Conservation (phyloP, 2,888 invertebrate species). For the Euclidia mi region DNA sequence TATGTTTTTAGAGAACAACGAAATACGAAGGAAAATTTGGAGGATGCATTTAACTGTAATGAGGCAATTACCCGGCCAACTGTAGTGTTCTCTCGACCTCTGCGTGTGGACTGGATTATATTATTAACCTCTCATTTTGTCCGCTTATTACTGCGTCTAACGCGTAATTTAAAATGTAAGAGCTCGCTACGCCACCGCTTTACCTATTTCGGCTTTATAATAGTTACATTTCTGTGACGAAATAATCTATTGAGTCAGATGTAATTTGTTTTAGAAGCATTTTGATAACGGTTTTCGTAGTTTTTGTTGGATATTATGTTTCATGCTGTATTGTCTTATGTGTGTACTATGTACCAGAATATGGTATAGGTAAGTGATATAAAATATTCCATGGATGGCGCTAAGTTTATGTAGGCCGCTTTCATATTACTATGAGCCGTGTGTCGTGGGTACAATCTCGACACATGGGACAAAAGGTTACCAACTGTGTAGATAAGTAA, state of each 20-base stretch:
- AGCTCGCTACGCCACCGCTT: conserved; percentile 30
- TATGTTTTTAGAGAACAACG: conserved; percentile 4
- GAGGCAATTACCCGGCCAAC: conserved; percentile 57
- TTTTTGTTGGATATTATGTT: too few relatives aligned
- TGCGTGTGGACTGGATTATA: conserved; percentile 50
- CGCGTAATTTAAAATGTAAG: conserved; percentile 57
- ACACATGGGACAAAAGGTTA: too few relatives aligned
- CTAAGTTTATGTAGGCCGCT: too few relatives aligned
- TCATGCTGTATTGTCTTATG: too few relatives aligned
- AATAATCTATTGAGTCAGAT: conserved; percentile 31
- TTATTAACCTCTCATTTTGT: conserved; percentile 58
- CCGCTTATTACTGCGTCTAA: conserved; percentile 54
- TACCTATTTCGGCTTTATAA: conserved; percentile 25
- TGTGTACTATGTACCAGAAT: too few relatives aligned
- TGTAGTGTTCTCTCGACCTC: conserved; percentile 40
- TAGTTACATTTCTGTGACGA: conserved; percentile 25
- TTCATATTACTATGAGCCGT: too few relatives aligned
- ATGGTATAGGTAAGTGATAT: too few relatives aligned
- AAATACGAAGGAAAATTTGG: conserved; percentile 26
- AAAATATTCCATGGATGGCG: too few relatives aligned
- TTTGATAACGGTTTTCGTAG: not conserved
- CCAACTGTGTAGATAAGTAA: too few relatives aligned
- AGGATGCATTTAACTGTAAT: conserved; percentile 55
- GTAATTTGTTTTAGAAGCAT: conserved; percentile 10
- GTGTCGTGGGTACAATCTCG: too few relatives aligned